A percentile compares a stretch with the other conserved stretches of the same genome.
Evolutionary conservation across 2,888 invertebrate species (phyloP).

Genomic region (Conus canariensis): DNA sequence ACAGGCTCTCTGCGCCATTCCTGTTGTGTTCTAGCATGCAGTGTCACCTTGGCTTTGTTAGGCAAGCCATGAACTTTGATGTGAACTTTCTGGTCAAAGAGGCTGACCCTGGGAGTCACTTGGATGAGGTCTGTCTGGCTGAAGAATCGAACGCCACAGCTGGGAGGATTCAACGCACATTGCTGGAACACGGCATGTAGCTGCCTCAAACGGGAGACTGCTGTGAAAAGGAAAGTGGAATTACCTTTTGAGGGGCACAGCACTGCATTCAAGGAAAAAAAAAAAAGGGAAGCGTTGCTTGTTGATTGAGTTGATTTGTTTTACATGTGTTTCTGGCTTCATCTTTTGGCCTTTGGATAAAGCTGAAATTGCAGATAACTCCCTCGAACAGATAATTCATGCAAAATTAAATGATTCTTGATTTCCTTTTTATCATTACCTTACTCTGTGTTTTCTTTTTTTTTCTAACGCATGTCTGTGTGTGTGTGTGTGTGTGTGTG

Average conservation of each 20-base stretch:
- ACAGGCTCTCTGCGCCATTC: slow-evolving; percentile 17
- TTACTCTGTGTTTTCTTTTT: too few relatives aligned
- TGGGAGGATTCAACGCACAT: background rate
- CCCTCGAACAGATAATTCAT: too few relatives aligned
- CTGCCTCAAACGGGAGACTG: slow-evolving; percentile 5
- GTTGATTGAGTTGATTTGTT: too few relatives aligned
- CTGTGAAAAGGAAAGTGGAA: background rate
- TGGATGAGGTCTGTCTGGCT: slow-evolving; percentile 12
- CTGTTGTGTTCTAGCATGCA: slow-evolving; percentile 37
- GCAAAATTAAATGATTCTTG: too few relatives aligned
- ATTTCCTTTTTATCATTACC: too few relatives aligned
- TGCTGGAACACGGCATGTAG: background rate
- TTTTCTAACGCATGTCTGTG: too few relatives aligned
- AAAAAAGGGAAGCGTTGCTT: background rate
- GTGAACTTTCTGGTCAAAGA: slow-evolving; percentile 46
- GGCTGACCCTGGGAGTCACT: slow-evolving; percentile 36
- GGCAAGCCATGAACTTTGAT: slow-evolving; percentile 40
- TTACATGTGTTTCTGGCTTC: too few relatives aligned
- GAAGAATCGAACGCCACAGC: background rate
- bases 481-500: too few relatives aligned
- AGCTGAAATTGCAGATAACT: too few relatives aligned
- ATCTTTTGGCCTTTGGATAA: too few relatives aligned
- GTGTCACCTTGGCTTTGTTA: slow-evolving; percentile 45
- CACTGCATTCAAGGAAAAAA: too few relatives aligned
- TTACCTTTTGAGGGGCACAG: background rate